These are phyloP conservation scores for Drosophila lini DNA, from an alignment of 1,140 invertebrate species.

Conservation along the genomic window DNA sequence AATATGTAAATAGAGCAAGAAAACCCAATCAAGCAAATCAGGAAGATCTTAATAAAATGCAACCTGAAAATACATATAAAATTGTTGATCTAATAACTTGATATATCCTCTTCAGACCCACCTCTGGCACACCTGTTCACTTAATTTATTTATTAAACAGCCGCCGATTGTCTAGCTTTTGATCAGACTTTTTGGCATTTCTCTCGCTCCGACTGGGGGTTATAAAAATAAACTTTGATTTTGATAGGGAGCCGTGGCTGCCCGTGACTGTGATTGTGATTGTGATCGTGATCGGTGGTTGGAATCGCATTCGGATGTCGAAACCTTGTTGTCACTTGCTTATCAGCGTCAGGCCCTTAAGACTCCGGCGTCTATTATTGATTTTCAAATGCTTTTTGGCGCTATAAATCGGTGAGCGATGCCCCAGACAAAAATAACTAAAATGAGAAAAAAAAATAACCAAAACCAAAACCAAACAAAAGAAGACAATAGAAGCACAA, in stretches of 20 bases:
- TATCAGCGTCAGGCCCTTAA: slow-evolving; percentile 52
- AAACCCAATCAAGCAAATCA: neutral
- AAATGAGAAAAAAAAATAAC: slow-evolving; percentile 1
- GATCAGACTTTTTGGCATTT: slow-evolving; percentile 62
- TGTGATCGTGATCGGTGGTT: slow-evolving; percentile 5
- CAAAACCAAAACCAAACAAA: slow-evolving; percentile 24
- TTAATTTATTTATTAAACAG: slow-evolving; percentile 72
- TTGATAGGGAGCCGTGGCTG: slow-evolving; percentile 26
- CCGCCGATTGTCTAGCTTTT: slow-evolving; percentile 48
- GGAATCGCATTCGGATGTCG: slow-evolving; percentile 40
- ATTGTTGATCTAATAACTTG: slow-evolving; percentile 2
- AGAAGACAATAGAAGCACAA: slow-evolving; percentile 43
- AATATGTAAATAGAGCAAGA: neutral
- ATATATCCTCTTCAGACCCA: neutral
- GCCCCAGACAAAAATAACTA: slow-evolving; percentile 8
- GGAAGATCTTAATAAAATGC: neutral
- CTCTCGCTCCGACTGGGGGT: slow-evolving; percentile 17
- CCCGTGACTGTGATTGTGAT: neutral
- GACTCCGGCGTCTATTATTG: slow-evolving; percentile 61
- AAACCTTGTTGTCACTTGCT: slow-evolving; percentile 73
- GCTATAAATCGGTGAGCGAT: slow-evolving; percentile 72
- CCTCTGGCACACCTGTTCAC: slow-evolving; percentile 33
- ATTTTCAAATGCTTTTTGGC: slow-evolving; percentile 74
- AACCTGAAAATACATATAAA: neutral
- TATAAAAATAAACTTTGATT: slow-evolving; percentile 42